These are phyloP conservation scores for Lochmaea crataegi DNA, from an alignment of 2,888 invertebrate species.

Conservation along the genomic window DNA sequence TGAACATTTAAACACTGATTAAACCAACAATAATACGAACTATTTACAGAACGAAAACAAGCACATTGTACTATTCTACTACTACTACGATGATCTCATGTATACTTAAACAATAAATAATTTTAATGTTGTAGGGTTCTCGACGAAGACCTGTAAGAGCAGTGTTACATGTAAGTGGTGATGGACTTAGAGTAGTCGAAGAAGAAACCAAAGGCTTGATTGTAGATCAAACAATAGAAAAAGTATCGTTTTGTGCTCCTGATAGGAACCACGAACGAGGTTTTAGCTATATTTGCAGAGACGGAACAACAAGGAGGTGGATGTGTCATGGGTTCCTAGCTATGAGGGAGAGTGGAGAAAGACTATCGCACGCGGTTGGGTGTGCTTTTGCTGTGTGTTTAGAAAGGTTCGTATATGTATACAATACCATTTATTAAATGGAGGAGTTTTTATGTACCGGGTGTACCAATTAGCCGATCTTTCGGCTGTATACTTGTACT, in stretches of 20 bases:
- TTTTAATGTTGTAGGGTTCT: constrained; percentile 76
- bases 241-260: constrained; percentile 99
- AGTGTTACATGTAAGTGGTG: constrained; percentile 90
- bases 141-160: constrained; percentile 90
- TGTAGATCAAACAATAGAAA: constrained; percentile 99
- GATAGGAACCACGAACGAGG: constrained; percentile 98
- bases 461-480: background rate
- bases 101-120: background rate
- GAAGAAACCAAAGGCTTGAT: constrained; percentile 98
- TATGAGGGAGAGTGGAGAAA: constrained; percentile 94
- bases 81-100: too few relatives aligned
- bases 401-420: constrained; percentile 68
- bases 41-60: too few relatives aligned
- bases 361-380: constrained; percentile 98
- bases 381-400: constrained; percentile 99
- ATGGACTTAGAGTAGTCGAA: constrained; percentile 97
- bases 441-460: too few relatives aligned
- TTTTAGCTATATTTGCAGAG: constrained; percentile 98
- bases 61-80: too few relatives aligned
- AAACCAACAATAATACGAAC: too few relatives aligned
- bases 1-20: too few relatives aligned
- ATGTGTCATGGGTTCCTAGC: constrained; percentile 99
- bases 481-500: background rate
- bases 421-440: background rate
- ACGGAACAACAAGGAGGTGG: constrained; percentile 98